phyloP scores from a whole-genome alignment of 2,888 invertebrate genomes.

The Catocala nupta region DNA sequence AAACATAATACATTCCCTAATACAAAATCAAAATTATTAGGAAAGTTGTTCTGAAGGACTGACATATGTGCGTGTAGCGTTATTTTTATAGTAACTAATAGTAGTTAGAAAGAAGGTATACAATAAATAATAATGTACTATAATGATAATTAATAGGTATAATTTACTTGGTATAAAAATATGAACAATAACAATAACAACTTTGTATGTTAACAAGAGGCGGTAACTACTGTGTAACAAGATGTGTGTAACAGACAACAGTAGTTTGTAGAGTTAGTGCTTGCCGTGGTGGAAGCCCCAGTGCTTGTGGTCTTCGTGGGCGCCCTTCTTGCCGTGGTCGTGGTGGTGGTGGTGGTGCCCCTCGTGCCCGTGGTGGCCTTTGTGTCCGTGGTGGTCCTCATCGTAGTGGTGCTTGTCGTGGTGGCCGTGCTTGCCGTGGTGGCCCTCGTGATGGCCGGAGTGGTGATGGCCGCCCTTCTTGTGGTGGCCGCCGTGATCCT shows the following conservation, averaged over 20 bases:
- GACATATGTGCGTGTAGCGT: no score
- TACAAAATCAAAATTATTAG: no score
- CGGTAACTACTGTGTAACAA: slow-evolving; percentile 29
- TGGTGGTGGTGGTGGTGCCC: slow-evolving; percentile 91
- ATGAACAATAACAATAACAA: slow-evolving; percentile 72
- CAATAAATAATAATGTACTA: no score
- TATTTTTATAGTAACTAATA: no score
- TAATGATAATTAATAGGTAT: no score
- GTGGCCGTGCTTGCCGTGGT: slow-evolving; percentile 93
- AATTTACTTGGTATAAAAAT: slow-evolving; percentile 74
- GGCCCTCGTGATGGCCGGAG: slow-evolving; percentile 92
- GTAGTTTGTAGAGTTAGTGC: slow-evolving; percentile 63
- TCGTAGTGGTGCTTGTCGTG: slow-evolving; percentile 94
- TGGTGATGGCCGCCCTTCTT: slow-evolving; percentile 94
- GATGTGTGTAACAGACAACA: slow-evolving; percentile 48
- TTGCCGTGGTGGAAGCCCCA: slow-evolving; percentile 89
- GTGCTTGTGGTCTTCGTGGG: slow-evolving; percentile 91
- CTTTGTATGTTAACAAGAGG: slow-evolving; percentile 67
- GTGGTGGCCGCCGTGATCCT: slow-evolving; percentile 91
- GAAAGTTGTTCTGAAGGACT: no score
- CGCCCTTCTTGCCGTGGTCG: slow-evolving; percentile 93
- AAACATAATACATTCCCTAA: no score
- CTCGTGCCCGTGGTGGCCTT: slow-evolving; percentile 93
- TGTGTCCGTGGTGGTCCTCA: slow-evolving; percentile 92
- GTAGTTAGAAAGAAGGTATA: no score